Evolutionary conservation across 2,113 vertebrate species (phyloP), one percentile per base, ranked within the genome.

Genomic region (Perca fluviatilis): DNA sequence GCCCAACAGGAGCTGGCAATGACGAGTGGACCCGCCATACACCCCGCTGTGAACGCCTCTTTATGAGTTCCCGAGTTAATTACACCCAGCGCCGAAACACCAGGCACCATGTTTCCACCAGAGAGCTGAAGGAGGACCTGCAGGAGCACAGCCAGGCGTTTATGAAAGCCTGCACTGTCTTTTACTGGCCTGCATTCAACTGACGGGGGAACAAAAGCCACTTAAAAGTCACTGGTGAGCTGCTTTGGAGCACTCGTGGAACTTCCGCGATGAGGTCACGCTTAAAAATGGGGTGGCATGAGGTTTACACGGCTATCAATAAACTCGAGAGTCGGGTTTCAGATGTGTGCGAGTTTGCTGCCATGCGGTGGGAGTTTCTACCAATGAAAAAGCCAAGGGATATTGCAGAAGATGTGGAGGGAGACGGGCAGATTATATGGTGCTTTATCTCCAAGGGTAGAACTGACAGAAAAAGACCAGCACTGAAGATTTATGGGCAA

Each of bases 51-150:
- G 77, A 90, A 86, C 63, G 79, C 68, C 80, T 85, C 79, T 93
- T 93, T 93, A 92, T 57, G 87, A 88, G 88, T 62, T 80, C 79
- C 88, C 1, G 69, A 84, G 80, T 86, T 91, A 92, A 93, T 89
- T 94, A 86, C 84, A 82, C 79, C 80, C 86, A 49, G 70, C 30
- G 84, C 79, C 30, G 9, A 66, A 86, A 77, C 72, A 74, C 72
- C 83, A 88, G 75, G 81, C 80, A 64, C 81, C 67, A 46, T 80
- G 79, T 87, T 90, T 88, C 83, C 82, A 79, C 67, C 83, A 68
- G 57, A 74, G 74, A 85, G 73, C 78, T 12, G 81, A 13, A 80
- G 84, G 84, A 81, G 85, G 87, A 91, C 85, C 80, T 83, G 72
- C 46, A 83, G 84, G 87, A 91, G 85, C 77, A 5, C 25, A 68